Conservation (phyloP, 64 coral and sea anemone species). For the Actinia equina region DNA sequence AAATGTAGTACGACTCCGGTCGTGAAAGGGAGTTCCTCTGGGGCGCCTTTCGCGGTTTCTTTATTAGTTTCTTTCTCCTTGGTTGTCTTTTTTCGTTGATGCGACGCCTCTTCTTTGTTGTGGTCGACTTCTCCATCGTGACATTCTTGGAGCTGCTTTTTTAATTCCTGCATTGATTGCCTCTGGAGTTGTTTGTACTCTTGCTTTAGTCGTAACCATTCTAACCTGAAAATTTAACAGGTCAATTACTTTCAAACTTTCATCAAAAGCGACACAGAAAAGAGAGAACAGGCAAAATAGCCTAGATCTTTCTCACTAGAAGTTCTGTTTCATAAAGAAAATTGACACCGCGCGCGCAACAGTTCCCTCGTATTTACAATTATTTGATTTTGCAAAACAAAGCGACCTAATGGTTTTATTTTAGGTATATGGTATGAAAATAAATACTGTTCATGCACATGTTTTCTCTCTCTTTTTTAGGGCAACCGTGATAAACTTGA, state of each 20-base stretch:
- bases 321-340: too few relatives aligned
- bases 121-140: background rate
- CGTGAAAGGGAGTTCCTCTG: slow-evolving; percentile 57
- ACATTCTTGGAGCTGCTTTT: slow-evolving; percentile 69
- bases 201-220: slow-evolving; percentile 85
- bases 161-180: slow-evolving; percentile 78
- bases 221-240: slow-evolving; percentile 28
- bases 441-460: too few relatives aligned
- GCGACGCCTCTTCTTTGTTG: background rate
- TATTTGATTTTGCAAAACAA: too few relatives aligned
- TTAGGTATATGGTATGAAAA: too few relatives aligned
- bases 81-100: background rate
- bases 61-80: slow-evolving; percentile 9
- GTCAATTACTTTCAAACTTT: too few relatives aligned
- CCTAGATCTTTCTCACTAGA: too few relatives aligned
- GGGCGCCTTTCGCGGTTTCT: background rate
- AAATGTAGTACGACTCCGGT: slow-evolving; percentile 88
- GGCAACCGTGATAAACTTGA: too few relatives aligned
- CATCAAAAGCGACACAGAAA: background rate
- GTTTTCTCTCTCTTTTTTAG: too few relatives aligned
- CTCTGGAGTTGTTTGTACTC: slow-evolving; percentile 84
- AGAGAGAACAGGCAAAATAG: background rate
- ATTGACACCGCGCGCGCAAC: too few relatives aligned
- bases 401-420: too few relatives aligned
- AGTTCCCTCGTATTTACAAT: too few relatives aligned